Evolutionary conservation across 2,888 invertebrate species (phyloP).

Genomic region (Lochmaea crataegi): DNA sequence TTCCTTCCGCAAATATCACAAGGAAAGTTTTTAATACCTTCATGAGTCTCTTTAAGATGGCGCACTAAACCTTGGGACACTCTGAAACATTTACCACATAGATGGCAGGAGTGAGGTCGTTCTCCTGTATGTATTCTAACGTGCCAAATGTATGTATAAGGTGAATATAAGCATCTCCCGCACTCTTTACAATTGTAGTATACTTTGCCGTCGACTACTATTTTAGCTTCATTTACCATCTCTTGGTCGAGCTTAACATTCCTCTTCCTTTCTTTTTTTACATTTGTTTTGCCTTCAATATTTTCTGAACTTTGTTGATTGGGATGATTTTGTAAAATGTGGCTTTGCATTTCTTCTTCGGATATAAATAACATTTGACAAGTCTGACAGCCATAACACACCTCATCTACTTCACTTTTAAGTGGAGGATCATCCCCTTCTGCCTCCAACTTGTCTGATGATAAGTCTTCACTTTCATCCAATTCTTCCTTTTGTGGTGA

Average conservation of each 20-base stretch:
- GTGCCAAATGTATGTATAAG: conserved; percentile 74
- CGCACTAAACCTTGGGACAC: conserved; percentile 73
- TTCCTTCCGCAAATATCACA: conserved; percentile 70
- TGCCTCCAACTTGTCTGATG: conserved; percentile 19
- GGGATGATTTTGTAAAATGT: conserved; percentile 54
- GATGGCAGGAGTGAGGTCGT: conserved; percentile 74
- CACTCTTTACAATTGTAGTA: conserved; percentile 71
- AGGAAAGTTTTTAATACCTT: conserved; percentile 70
- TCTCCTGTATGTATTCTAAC: conserved; percentile 75
- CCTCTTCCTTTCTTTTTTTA: conserved; percentile 46
- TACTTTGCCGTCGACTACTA: conserved; percentile 67
- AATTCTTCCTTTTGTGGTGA: conserved; percentile 5
- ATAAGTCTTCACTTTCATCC: conserved; percentile 8
- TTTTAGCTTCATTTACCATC: conserved; percentile 62
- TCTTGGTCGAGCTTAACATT: conserved; percentile 63
- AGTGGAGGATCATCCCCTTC: conserved; percentile 27
- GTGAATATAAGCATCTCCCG: conserved; percentile 71
- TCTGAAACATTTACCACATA: conserved; percentile 75
- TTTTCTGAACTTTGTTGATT: conserved; percentile 41
- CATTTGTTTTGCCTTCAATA: conserved; percentile 33
- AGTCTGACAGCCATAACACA: conserved; percentile 54
- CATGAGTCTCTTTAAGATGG: conserved; percentile 74
- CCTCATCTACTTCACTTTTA: conserved; percentile 37
- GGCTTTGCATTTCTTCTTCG: conserved; percentile 54
- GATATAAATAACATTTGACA: conserved; percentile 55